Evolutionary conservation across 2,888 invertebrate genomes (phyloP).

Genomic region (Drosophila pegasa): DNA sequence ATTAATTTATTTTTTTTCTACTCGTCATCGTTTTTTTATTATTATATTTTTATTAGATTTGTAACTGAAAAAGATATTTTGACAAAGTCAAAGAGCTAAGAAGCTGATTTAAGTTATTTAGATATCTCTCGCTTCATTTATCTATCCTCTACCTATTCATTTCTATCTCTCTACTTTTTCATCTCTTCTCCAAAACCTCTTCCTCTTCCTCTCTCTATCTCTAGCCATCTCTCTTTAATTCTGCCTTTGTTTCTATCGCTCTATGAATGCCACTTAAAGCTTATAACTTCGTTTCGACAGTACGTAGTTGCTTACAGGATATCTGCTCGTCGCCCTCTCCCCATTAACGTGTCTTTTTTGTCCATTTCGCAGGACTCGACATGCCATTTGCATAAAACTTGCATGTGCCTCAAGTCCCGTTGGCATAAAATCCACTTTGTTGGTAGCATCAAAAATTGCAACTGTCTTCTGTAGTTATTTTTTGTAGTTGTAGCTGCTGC

Average conservation of each 20-base stretch:
- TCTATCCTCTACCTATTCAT: no score
- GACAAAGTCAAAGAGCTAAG: no score
- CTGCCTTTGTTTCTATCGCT: background rate
- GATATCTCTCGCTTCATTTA: background rate
- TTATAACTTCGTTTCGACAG: background rate
- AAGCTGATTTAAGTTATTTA: no score
- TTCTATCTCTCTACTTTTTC: background rate
- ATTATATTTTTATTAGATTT: background rate
- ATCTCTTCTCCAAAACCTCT: background rate
- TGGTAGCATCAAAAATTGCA: conserved; percentile 40
- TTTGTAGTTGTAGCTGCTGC: conserved; percentile 20
- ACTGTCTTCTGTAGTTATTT: conserved; percentile 25
- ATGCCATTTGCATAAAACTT: conserved; percentile 76
- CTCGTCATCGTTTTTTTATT: no score
- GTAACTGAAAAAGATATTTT: no score
- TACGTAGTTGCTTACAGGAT: background rate
- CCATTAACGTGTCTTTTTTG: conserved; percentile 6
- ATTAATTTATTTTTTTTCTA: no score
- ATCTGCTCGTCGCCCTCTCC: background rate
- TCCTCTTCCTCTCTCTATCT: background rate
- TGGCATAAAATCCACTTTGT: conserved; percentile 70
- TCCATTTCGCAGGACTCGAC: conserved; percentile 37
- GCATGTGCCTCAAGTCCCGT: conserved; percentile 52
- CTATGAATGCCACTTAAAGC: background rate
- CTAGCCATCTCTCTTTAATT: background rate